Conservation (phyloP, 2,113 vertebrate genomes). For the Myrmecophaga tridactyla region DNA sequence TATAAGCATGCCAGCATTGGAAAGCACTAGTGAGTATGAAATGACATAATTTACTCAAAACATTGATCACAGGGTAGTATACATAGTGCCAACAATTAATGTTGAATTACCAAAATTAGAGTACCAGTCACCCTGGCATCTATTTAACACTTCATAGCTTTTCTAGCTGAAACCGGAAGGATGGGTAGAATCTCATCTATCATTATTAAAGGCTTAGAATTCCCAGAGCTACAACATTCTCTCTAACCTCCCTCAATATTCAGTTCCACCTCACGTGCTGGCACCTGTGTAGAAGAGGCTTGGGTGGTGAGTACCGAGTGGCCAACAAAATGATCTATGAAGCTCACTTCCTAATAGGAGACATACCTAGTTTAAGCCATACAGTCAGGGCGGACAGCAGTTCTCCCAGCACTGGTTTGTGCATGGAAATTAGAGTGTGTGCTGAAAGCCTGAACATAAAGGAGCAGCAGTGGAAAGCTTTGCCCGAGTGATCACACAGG, state of each 20-base stretch:
- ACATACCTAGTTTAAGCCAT: background rate
- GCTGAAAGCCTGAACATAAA: background rate
- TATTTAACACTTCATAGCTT: background rate
- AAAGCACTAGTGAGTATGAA: background rate
- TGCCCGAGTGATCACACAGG: background rate
- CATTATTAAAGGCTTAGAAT: background rate
- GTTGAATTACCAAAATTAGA: background rate
- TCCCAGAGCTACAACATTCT: rapidly evolving
- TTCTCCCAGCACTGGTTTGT: rapidly evolving
- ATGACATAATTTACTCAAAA: rapidly evolving
- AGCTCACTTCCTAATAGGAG: rapidly evolving
- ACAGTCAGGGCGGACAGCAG: rapidly evolving
- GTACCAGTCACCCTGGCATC: rapidly evolving
- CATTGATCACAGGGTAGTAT: rapidly evolving
- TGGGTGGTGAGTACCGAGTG: rapidly evolving
- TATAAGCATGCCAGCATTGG: background rate
- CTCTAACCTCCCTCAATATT: rapidly evolving
- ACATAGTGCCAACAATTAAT: rapidly evolving
- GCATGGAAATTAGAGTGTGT: background rate
- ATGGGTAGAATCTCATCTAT: background rate
- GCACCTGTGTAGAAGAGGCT: background rate
- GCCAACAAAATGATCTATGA: background rate
- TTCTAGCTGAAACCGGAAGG: no score
- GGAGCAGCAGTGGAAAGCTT: no score
- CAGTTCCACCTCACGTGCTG: no score